A percentile compares a stretch with the other conserved stretches of the same genome.
phyloP scores from a whole-genome alignment of 2,888 invertebrate genomes.

The Machimus atricapillus region DNA sequence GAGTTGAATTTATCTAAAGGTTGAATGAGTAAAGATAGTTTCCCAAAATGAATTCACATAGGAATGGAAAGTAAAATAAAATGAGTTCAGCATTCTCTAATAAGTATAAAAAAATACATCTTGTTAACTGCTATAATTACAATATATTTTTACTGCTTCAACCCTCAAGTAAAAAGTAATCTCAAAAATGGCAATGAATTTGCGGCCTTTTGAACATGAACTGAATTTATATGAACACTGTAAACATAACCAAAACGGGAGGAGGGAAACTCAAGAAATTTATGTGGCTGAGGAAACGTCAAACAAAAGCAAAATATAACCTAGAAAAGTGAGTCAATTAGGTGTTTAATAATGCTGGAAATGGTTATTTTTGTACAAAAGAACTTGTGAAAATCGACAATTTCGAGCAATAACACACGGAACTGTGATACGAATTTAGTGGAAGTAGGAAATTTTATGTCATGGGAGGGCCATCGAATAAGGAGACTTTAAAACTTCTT shows the following conservation, averaged over 20 bases:
- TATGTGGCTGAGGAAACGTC: not conserved
- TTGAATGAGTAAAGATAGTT: too few species aligned
- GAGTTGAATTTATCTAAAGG: too few species aligned
- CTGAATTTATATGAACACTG: not conserved
- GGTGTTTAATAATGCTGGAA: not conserved
- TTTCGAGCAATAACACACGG: not conserved
- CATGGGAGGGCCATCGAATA: constrained; percentile 58
- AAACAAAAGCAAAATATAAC: constrained; percentile 35
- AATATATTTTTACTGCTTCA: too few species aligned
- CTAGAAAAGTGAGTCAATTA: not conserved
- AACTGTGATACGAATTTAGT: constrained; percentile 13
- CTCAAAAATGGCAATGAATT: too few species aligned
- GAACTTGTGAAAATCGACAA: not conserved
- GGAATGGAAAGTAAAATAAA: too few species aligned
- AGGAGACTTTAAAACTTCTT: constrained; percentile 71
- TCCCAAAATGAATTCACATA: too few species aligned
- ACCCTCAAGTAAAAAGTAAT: too few species aligned
- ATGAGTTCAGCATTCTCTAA: too few species aligned
- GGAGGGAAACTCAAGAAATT: not conserved
- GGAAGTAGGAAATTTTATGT: not conserved
- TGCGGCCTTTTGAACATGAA: too few species aligned
- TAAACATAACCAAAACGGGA: not conserved
- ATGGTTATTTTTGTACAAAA: constrained; percentile 8
- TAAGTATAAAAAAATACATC: too few species aligned
- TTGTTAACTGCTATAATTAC: too few species aligned